Evolutionary conservation across 2,888 invertebrate species (phyloP), one percentile per base, ranked within the genome.

Genomic region (Philonicus albiceps): DNA sequence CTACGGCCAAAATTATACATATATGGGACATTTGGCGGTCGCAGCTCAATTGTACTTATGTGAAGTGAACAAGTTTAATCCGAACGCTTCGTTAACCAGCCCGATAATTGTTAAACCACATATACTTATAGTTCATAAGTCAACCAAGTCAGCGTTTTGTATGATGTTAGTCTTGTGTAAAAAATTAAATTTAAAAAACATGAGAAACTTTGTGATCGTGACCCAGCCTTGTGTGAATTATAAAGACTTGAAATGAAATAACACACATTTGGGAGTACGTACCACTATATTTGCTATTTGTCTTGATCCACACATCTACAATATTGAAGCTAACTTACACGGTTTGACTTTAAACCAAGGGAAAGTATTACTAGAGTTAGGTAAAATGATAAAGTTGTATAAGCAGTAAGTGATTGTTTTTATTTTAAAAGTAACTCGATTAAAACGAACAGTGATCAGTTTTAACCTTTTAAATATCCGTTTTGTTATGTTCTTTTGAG

Each of bases 341-440:
- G 11, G 64, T 22, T 64, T 64, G 49, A 78, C 13, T 76, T 27
- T 43, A 27, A 78, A 78, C 22, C 43, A 49, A 27, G 78, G 11
- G 53, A 78, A 78, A 78, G 78, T 78, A 78, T 78, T 78, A 78
- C 27, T 78, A 78, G 78, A 49, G 16, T 49, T 49, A 78, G 49
- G 22, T 53, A 74, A 11, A 16, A 43, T 34, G 37, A 78, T 27
- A 49, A 37, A 78, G 5, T 4, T 78, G 16, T 49, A 13, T 49
- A 78, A 78, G 16, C 53, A 27, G 64, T 3, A 19, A 27, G 43
- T 78, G 78, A 78, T 49, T 49, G 43, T 11, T 30, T 16, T 78
- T 78, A 30, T 11, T 78, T 37, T 37, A 37, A 49, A 49, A 49
- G 53, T 27, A 27, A 78, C 19, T 64, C 11, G 64, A 64, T 64